Percentiles rank a stretch among this genome's conserved stretches.
phyloP scores from a whole-genome alignment of 2,113 vertebrate genomes.

The Bagarius yarrelli region DNA sequence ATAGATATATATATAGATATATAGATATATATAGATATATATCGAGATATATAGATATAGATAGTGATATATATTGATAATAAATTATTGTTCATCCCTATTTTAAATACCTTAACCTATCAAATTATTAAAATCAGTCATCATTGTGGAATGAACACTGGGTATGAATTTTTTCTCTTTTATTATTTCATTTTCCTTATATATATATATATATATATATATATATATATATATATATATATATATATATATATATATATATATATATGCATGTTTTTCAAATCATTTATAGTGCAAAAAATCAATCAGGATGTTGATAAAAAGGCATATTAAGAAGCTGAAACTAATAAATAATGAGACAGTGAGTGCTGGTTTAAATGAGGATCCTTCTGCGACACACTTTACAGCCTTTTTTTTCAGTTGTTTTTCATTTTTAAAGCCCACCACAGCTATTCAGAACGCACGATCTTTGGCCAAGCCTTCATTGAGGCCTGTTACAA shows the following conservation, averaged over 20 bases:
- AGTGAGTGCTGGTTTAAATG: not conserved
- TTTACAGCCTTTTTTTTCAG: not conserved
- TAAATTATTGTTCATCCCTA: no score
- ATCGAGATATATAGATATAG: no score
- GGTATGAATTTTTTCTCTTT: no score
- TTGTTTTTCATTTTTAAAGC: conserved; percentile 28
- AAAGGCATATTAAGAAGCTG: not conserved
- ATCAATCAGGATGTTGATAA: not conserved
- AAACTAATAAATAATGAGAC: conserved; percentile 20
- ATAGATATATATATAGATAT: no score
- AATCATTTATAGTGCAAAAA: not conserved
- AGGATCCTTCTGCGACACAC: not conserved
- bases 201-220: no score
- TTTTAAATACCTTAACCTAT: not conserved
- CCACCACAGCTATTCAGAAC: conserved; percentile 35
- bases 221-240: no score
- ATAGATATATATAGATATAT: no score
- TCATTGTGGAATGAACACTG: not conserved
- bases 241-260: no score
- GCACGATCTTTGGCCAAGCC: conserved; percentile 33
- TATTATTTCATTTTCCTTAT: not conserved
- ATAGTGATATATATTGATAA: no score
- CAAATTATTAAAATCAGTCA: not conserved
- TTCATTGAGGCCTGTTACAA: conserved; percentile 33
- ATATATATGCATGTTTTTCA: not conserved